These are phyloP conservation scores for Tychaedon coryphoeus DNA, from an alignment of 2,113 vertebrate species.

Conservation along the genomic window DNA sequence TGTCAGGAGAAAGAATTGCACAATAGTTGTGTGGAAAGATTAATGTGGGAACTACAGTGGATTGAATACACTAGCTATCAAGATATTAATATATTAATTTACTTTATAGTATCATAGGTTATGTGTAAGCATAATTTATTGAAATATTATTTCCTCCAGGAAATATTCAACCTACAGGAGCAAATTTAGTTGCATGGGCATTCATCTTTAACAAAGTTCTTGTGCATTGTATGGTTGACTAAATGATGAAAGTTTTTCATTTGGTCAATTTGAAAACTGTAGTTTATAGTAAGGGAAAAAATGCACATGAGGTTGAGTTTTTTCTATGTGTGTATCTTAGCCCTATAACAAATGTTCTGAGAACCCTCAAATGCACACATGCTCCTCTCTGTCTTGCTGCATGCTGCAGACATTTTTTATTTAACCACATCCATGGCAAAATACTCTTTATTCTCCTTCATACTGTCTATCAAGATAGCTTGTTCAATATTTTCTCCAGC, in stretches of 20 bases:
- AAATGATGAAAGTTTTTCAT: background rate
- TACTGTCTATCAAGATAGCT: background rate
- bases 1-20: background rate
- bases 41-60: background rate
- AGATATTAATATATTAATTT: background rate
- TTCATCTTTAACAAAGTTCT: background rate
- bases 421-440: background rate
- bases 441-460: background rate
- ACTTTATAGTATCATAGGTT: background rate
- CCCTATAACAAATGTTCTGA: background rate
- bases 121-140: background rate
- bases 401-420: background rate
- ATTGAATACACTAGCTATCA: background rate
- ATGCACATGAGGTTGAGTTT: background rate
- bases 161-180: background rate
- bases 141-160: background rate
- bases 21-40: background rate
- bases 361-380: background rate
- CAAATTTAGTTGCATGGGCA: background rate
- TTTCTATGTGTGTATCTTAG: background rate
- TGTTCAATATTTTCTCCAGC: accelerated
- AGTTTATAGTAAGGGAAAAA: background rate
- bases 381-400: background rate
- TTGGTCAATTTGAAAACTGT: background rate
- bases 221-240: background rate